These are phyloP conservation scores for Oreotrochilus melanogaster DNA, from an alignment of 2,113 vertebrate species.

Conservation along the genomic window DNA sequence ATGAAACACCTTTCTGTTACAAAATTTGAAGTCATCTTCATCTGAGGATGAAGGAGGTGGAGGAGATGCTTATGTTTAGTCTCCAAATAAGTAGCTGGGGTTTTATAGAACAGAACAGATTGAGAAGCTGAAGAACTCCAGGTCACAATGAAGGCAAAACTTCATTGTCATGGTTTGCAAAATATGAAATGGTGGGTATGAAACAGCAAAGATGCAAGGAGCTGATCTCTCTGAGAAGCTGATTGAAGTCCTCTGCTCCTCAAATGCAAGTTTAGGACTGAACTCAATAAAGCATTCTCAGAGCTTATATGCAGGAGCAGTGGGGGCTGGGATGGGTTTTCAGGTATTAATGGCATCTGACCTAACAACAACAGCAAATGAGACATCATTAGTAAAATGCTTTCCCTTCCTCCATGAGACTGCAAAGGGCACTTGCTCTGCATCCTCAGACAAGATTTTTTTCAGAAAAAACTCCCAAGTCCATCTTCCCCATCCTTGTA, in stretches of 20 bases:
- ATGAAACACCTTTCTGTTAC: neutral
- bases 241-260: neutral
- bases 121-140: neutral
- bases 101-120: neutral
- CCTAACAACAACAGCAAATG: neutral
- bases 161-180: neutral
- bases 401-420: neutral
- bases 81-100: neutral
- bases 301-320: neutral
- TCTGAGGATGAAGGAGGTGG: neutral
- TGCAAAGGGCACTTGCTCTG: neutral
- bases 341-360: neutral
- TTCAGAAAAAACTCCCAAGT: neutral
- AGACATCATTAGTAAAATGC: neutral
- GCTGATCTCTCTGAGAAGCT: neutral
- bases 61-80: neutral
- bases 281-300: conserved; percentile 27
- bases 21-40: neutral
- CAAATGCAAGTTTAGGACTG: neutral
- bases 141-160: neutral
- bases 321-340: neutral
- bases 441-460: neutral
- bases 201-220: neutral
- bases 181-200: neutral
- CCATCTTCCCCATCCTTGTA: neutral